Evolutionary conservation across 2,888 invertebrate species (phyloP), one percentile per base, ranked within the genome.

Genomic region (Rhagonycha lutea): DNA sequence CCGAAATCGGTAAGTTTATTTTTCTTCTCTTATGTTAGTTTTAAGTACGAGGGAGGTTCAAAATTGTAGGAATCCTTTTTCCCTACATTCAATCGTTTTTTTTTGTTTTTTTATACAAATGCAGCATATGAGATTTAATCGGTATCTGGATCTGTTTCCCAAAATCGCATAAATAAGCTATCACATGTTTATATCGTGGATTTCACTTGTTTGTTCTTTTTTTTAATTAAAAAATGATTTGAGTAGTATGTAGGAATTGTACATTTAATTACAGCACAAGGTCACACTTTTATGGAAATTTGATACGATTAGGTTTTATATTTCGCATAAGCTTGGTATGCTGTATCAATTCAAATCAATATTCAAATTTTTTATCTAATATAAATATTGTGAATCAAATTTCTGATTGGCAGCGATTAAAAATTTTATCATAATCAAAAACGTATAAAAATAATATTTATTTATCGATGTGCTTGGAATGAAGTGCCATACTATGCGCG

Each of bases 1-100:
- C 85, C 85, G 74, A 85, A 85, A 82, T 84, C 84, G 80, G 85
- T 85, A 82, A 83, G 84, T 65, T 24, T 24, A 2, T 12, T 32
- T 1, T 12, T 12, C 12, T n/a, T n/a, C n/a, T n/a, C n/a, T n/a
- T n/a, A n/a, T 0, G 5, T 18, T 18, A 32, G 32, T 32, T 12
- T 11, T 7, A 7, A 4, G 26, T 28, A 28, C 28, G 28, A 28
- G 47, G n/a, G n/a, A 7, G 5, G 4, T n/a, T 47, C 7, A 12
- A 2, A 18, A 18, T 18, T 18, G 1, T 18, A 2, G 18, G 18
- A 18, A 18, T 18, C 2, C 18, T 18, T 18, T 18, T 18, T 18
- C 18, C 2, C 18, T 18, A 18, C 1, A 18, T 18, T 18, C 18
- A 18, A 18, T 18, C 18, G 18, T 18, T 18, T 18, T 18, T 18